A percentile compares a stretch with the other conserved stretches of the same genome.
Evolutionary conservation across 2,888 invertebrate species (phyloP).

Genomic region (Galerucella pusilla): DNA sequence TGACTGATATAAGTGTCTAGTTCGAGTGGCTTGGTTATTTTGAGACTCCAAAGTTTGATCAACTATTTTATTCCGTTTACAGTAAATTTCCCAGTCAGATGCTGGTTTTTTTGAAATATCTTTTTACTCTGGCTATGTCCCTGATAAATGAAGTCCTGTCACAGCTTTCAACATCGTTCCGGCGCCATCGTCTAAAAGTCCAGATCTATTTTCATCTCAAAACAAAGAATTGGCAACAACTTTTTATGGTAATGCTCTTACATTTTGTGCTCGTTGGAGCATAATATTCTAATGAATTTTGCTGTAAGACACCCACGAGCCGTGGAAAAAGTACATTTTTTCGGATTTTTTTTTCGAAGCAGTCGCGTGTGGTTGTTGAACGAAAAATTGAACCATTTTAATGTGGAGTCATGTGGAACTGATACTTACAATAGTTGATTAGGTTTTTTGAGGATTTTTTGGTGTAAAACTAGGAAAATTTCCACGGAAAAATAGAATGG

Average conservation of each 20-base stretch:
- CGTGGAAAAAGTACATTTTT: slow-evolving; percentile 16
- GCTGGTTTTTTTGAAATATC: not conserved
- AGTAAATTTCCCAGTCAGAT: not conserved
- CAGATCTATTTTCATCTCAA: slow-evolving; percentile 48
- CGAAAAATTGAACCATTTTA: not conserved
- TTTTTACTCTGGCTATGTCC: slow-evolving; percentile 7
- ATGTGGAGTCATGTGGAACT: slow-evolving; percentile 3
- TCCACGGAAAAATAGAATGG: too few species aligned
- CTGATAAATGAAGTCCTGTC: slow-evolving; percentile 43
- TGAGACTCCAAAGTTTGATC: too few species aligned
- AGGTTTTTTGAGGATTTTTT: too few species aligned
- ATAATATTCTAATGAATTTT: slow-evolving; percentile 42
- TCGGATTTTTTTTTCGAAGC: not conserved
- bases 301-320: slow-evolving; percentile 23
- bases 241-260: slow-evolving; percentile 46
- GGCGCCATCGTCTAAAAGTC: slow-evolving; percentile 49
- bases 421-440: slow-evolving; percentile 5
- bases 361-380: too few species aligned
- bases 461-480: too few species aligned
- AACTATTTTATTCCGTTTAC: too few species aligned
- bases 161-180: slow-evolving; percentile 46
- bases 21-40: too few species aligned
- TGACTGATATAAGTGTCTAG: too few species aligned
- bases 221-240: slow-evolving; percentile 49
- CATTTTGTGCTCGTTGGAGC: slow-evolving; percentile 40